Percentiles rank a stretch among this genome's conserved stretches.
phyloP scores from a whole-genome alignment of 2,888 invertebrate species.

The Clepsis dumicolana region DNA sequence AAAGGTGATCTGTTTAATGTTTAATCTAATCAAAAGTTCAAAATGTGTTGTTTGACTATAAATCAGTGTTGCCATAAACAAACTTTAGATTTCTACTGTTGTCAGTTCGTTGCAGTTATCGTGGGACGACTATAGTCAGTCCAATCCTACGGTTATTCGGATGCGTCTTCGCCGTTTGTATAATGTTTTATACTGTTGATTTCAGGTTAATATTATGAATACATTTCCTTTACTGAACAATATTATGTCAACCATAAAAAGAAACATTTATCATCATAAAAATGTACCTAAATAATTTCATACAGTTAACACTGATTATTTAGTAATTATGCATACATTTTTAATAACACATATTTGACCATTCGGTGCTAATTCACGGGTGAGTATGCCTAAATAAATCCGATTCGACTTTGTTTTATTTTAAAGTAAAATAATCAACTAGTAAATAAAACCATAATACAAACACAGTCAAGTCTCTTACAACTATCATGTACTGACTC shows the following conservation, averaged over 20 bases:
- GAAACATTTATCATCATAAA: background rate
- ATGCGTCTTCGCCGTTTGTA: background rate
- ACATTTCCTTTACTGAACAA: background rate
- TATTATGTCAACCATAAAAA: background rate
- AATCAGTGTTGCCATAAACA: too few relatives aligned
- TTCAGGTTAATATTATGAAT: background rate
- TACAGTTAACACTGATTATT: background rate
- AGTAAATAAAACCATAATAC: background rate
- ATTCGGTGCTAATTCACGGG: background rate
- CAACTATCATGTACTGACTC: conserved; percentile 1
- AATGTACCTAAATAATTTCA: background rate
- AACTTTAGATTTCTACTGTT: too few relatives aligned
- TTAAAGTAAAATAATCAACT: background rate
- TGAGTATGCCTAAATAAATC: conserved; percentile 4
- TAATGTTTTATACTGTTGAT: background rate
- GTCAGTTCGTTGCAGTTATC: too few relatives aligned
- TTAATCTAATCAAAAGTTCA: too few relatives aligned
- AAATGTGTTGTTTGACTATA: too few relatives aligned
- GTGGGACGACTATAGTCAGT: too few relatives aligned
- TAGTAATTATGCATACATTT: background rate
- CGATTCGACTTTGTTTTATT: background rate
- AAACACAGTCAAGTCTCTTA: background rate
- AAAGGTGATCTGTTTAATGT: too few relatives aligned
- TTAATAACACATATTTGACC: conserved; percentile 5
- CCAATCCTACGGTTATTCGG: background rate